Evolutionary conservation across 2,113 vertebrate genomes (phyloP).

Genomic region (Thymallus thymallus): DNA sequence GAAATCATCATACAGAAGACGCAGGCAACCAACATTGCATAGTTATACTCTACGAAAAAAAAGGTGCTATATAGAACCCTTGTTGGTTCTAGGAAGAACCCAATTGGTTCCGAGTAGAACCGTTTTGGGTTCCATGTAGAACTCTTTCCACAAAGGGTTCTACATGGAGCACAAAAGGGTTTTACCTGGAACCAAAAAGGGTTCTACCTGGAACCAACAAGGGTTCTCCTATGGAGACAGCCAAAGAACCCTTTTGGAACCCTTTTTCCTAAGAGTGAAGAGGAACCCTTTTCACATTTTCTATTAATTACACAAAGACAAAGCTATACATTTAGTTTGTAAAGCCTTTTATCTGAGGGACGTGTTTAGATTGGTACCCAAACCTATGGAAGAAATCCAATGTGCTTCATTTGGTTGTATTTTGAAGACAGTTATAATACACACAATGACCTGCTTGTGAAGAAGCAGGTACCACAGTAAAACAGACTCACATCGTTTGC

Average conservation of each 20-base stretch:
- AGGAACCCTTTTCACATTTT: slow-evolving; percentile 70
- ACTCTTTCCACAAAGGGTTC: too few relatives aligned
- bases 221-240: too few relatives aligned
- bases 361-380: slow-evolving; percentile 58
- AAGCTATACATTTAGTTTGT: slow-evolving; percentile 33
- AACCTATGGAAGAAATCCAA: slow-evolving; percentile 32
- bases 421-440: slow-evolving; percentile 59
- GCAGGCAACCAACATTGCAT: slow-evolving; percentile 60
- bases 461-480: slow-evolving; percentile 61
- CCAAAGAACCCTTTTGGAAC: too few relatives aligned
- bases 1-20: slow-evolving; percentile 31
- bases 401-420: slow-evolving; percentile 53
- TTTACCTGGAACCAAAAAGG: too few relatives aligned
- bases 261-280: too few relatives aligned
- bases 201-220: too few relatives aligned
- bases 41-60: slow-evolving; percentile 2
- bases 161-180: too few relatives aligned
- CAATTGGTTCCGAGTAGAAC: too few relatives aligned
- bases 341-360: slow-evolving; percentile 25
- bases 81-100: too few relatives aligned
- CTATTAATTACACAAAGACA: slow-evolving; percentile 56
- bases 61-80: too few relatives aligned
- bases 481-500: slow-evolving; percentile 56
- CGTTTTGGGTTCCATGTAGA: too few relatives aligned
- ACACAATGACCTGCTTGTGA: slow-evolving; percentile 47